Evolutionary conservation across 2,113 vertebrate genomes (phyloP).

Genomic region (Sula dactylatra): DNA sequence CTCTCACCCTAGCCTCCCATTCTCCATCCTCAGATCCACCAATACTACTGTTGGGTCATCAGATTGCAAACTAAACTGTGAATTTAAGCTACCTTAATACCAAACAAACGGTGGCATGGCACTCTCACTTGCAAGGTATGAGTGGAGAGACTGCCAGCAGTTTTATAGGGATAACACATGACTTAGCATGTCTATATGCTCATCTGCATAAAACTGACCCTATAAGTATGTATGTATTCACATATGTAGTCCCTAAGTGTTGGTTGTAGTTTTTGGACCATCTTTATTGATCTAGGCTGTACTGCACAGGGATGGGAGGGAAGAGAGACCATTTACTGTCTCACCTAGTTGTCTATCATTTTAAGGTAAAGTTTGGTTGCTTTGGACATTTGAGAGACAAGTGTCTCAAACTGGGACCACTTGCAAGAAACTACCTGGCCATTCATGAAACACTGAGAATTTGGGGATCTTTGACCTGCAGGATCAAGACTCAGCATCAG

Average conservation of each 20-base stretch:
- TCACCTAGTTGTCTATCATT: neutral
- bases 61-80: neutral
- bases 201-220: neutral
- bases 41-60: neutral
- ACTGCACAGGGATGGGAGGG: neutral
- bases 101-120: neutral
- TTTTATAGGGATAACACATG: neutral
- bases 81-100: neutral
- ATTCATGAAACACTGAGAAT: neutral
- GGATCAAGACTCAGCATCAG: neutral
- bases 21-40: neutral
- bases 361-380: neutral
- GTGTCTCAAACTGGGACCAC: neutral
- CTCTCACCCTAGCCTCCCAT: neutral
- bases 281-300: neutral
- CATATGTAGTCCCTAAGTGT: neutral
- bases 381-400: neutral
- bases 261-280: neutral
- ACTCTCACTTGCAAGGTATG: neutral
- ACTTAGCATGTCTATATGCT: neutral
- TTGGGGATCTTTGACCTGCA: neutral
- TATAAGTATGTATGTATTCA: neutral
- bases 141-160: neutral
- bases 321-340: neutral
- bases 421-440: neutral